phyloP scores from a whole-genome alignment of 2,113 vertebrate genomes.

The Vombatus ursinus region DNA sequence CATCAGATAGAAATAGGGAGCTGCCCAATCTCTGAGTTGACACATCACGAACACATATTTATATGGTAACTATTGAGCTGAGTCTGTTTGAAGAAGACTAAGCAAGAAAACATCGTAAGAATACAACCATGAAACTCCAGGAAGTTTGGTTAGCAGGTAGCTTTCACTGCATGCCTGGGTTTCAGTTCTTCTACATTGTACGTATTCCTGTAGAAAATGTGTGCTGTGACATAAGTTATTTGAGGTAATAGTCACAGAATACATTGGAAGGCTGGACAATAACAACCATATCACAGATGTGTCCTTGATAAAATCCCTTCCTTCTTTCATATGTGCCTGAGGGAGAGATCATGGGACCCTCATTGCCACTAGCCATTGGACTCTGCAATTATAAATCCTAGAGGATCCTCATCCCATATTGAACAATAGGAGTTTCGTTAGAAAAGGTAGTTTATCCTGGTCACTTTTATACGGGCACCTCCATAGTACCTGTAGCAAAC shows the following conservation, averaged over 20 bases:
- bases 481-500: neutral
- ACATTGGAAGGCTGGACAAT: neutral
- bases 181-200: neutral
- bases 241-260: neutral
- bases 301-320: too few species aligned
- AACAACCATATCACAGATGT: neutral
- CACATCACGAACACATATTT: neutral
- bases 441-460: neutral
- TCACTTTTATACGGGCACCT: neutral
- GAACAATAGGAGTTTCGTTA: neutral
- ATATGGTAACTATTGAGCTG: neutral
- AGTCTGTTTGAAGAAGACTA: neutral
- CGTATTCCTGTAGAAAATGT: neutral
- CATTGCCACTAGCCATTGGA: neutral
- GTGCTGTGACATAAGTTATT: neutral
- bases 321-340: neutral
- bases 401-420: neutral
- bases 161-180: neutral
- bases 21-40: neutral
- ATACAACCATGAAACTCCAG: neutral
- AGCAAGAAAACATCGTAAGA: neutral
- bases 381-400: neutral
- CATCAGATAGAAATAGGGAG: neutral
- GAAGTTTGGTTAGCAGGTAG: neutral
- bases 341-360: neutral